Percentiles rank a stretch among this genome's conserved stretches.
Evolutionary conservation across 2,113 vertebrate genomes (phyloP).

Genomic region (Bungarus multicinctus): DNA sequence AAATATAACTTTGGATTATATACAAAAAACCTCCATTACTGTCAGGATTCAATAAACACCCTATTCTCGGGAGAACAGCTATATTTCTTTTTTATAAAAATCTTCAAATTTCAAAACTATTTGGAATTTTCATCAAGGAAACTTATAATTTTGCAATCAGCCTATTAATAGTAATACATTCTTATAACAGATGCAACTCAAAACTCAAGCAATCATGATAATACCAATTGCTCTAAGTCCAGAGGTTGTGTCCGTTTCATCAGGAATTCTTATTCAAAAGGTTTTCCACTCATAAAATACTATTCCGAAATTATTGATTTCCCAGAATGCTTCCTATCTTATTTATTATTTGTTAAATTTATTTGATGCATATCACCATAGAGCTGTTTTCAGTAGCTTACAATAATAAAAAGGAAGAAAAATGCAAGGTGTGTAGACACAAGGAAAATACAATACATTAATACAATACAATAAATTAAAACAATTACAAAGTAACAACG

Average conservation of each 20-base stretch:
- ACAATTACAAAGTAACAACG: background rate
- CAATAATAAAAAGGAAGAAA: background rate
- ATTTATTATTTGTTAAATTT: background rate
- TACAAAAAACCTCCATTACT: background rate
- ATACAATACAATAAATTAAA: background rate
- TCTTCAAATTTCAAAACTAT: background rate
- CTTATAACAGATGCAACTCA: background rate
- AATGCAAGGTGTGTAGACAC: background rate
- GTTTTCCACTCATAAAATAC: background rate
- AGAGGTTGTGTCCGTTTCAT: background rate
- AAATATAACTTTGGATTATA: background rate
- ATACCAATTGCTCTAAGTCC: background rate
- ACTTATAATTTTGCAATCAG: background rate
- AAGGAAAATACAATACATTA: background rate
- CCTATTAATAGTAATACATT: background rate
- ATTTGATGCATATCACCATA: background rate
- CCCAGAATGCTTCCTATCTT: background rate
- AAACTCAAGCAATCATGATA: background rate
- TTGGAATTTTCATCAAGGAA: background rate
- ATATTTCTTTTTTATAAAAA: background rate
- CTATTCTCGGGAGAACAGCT: background rate
- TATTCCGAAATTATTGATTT: background rate
- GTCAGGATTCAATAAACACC: background rate
- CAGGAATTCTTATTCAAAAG: background rate
- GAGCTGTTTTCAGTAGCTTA: background rate